A percentile compares a stretch with the other conserved stretches of the same genome.
Conservation (phyloP, 2,113 vertebrate genomes). For the Tretioscincus oriximinensis region DNA sequence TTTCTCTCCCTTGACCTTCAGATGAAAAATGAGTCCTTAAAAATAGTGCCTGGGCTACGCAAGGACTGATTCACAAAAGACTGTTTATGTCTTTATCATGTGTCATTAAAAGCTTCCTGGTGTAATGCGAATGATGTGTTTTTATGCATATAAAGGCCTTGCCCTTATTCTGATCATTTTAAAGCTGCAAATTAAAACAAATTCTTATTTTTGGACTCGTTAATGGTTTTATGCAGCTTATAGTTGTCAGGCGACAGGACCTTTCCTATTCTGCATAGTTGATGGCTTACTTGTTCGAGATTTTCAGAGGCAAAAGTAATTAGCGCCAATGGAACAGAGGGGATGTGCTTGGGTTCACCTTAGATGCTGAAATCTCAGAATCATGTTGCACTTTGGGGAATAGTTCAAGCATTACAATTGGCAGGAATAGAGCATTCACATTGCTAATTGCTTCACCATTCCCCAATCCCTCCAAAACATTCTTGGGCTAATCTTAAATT, state of each 20-base stretch:
- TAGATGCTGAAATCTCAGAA: background rate
- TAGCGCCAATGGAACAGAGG: background rate
- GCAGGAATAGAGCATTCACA: no score
- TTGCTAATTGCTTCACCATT: no score
- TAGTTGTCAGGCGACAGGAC: background rate
- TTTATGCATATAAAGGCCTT: background rate
- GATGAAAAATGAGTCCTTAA: background rate
- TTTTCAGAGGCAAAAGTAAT: background rate
- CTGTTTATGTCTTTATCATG: background rate
- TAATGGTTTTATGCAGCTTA: background rate
- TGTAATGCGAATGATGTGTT: background rate
- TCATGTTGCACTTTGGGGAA: no score
- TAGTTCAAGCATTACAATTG: no score
- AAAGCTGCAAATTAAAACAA: no score
- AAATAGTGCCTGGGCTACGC: background rate
- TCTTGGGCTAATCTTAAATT: no score
- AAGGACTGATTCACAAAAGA: background rate
- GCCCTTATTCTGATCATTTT: background rate
- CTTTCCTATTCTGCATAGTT: background rate
- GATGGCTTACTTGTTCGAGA: background rate
- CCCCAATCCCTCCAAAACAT: no score
- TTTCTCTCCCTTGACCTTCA: background rate
- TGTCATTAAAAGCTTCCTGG: background rate
- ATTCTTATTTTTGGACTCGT: constrained; percentile 6
- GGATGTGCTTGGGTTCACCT: background rate